Evolutionary conservation across 2,888 invertebrate species (phyloP), one percentile per base, ranked within the genome.

Genomic region (Asteroscopus sphinx): DNA sequence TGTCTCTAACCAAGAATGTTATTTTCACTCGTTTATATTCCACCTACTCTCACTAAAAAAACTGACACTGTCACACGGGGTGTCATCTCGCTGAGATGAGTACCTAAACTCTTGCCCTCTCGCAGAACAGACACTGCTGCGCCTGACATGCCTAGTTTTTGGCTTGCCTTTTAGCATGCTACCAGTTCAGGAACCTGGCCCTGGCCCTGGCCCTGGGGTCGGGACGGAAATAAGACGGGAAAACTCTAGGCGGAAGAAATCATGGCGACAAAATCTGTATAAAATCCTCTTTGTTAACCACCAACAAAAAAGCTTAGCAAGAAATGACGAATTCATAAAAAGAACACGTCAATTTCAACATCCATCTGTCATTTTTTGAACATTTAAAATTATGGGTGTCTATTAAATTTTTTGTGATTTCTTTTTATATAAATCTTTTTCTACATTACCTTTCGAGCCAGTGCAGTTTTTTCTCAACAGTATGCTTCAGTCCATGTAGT

Each of bases 401-500:
- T 36, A 44, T 15, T 30, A 51, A 66, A 61, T 61, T 66, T 54
- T 35, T 39, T 51, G 54, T 39, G 39, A 25, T 16, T 33, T 32
- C 32, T 21, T 45, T 62, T 42, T 28, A 26, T 15, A 45, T 25
- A 44, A 51, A 57, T 35, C 32, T 40, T 60, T 35, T 40, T 16
- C 37, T 15, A 21, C 16, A 13, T 73, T 79, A 93, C 93, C 93
- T 87, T 78, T 93, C 93, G 16, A 89, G 70, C 81, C 87, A 89
- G 81, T 93, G 92, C 2, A 90, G 76, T 66, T 87, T 81, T 0
- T 76, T 83, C 9, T 90, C 85, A 1, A 94, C 93, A 77, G 93
- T 92, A 86, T 93, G 93, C 65, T 91, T 92, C 44, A 93, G 68
- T 16, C 94, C 94, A 73, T 94, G 94, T 82, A 94, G 66, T 0